These are phyloP conservation scores for Clavelina lepadiformis DNA, from an alignment of 23 tunicate species.

Conservation along the genomic window DNA sequence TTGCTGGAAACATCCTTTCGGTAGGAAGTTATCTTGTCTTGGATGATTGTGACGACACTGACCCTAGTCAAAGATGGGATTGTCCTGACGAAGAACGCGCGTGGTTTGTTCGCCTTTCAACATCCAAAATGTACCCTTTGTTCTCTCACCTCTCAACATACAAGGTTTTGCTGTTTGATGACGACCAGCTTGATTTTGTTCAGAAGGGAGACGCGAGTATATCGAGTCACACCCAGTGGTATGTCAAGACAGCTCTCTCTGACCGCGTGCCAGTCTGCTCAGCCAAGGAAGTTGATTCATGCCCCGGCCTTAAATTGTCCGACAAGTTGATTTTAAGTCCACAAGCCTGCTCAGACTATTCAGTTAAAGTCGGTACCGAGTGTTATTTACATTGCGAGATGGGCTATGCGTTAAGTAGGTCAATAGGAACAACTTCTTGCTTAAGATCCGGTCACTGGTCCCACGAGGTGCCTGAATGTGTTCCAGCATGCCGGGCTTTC, in stretches of 20 bases:
- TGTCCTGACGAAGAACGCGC: slow-evolving; percentile 18
- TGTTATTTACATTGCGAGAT: slow-evolving; percentile 43
- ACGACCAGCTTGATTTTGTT: slow-evolving; percentile 17
- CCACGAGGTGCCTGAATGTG: slow-evolving; percentile 19
- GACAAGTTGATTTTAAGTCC: slow-evolving; percentile 10
- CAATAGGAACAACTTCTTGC: slow-evolving; percentile 8
- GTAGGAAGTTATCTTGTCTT: slow-evolving; percentile 16
- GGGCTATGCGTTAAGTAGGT: not conserved
- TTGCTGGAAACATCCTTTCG: slow-evolving; percentile 1
- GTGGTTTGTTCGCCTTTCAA: slow-evolving; percentile 34
- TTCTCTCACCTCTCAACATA: slow-evolving; percentile 19
- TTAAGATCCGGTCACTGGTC: slow-evolving; percentile 53
- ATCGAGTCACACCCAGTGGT: slow-evolving; percentile 35
- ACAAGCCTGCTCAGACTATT: not conserved
- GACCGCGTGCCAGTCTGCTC: slow-evolving; percentile 31
- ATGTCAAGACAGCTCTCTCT: slow-evolving; percentile 18
- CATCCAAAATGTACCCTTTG: slow-evolving; percentile 23
- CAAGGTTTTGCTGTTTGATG: slow-evolving; percentile 20
- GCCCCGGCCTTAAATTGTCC: slow-evolving; percentile 12
- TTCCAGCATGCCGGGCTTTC: slow-evolving; percentile 28
- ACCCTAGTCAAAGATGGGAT: slow-evolving; percentile 45
- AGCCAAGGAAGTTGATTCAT: slow-evolving; percentile 17
- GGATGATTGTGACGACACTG: slow-evolving; percentile 25
- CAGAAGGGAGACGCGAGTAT: not conserved
- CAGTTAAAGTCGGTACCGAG: slow-evolving; percentile 22